Base-by-base conservation (phyloP, 2,113 vertebrate genomes). In the rat (Rattus norvegicus) region DNA sequence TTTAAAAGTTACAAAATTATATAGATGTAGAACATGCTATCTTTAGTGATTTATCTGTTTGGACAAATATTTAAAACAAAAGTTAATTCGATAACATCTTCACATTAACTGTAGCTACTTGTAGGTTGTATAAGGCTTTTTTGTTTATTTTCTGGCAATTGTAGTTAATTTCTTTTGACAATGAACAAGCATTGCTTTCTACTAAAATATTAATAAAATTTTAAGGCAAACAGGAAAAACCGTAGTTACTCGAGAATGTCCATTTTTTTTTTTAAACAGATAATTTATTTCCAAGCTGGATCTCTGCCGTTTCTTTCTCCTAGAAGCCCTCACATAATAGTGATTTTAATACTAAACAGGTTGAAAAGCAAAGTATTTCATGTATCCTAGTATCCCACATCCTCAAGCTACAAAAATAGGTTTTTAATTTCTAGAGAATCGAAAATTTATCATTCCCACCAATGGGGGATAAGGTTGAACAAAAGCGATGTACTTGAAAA, bases 21-120 rank as follows among this genome's bases (percentile, higher is more conserved):
- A 22, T 8, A 7, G 20, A 47, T 67, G 8, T 72, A 61, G 24
- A 92, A 90, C 39, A 65, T 36, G 30, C 85, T 72, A 9, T 69
- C 36, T 75, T 36, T 67, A 86, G 39, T 65, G 43, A 59, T 36
- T 73, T 39, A 43, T 72, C 77, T 91, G 22, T 69, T 84, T 26
- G 86, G 76, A 84, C 92, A 91, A 91, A 93, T 11, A 93, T 87
- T 9, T 94, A 22, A 90, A 96, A 96, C 88, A 47, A 73, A 95
- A 96, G 87, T 63, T 39, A 63, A 69, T 10, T 85, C 0, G 77
- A 79, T 24, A 67, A 54, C 36, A 92, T 63, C 36, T 54, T 96
- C 43, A 63, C 13, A 70, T 65, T 75, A 90, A 70, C 7, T 43
- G 49, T 70, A 47, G 28, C 36, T 81, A 17, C 79, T 28, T 93